Evolutionary conservation across 2,888 invertebrate species (phyloP), one percentile per base, ranked within the genome.

Genomic region (Thysanoteuthis rhombus): DNA sequence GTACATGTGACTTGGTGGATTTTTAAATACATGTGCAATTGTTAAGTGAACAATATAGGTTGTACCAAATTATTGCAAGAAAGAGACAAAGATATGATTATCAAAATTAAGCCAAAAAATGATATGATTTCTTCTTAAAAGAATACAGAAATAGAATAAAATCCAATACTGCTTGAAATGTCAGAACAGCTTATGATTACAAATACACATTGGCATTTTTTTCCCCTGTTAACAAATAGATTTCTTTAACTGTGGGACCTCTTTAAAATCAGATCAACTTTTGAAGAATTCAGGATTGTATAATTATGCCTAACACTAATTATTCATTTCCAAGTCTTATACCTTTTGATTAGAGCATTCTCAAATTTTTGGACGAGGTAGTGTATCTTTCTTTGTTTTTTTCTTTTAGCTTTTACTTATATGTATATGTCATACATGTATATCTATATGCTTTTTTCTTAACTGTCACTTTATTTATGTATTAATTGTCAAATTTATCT

Each of bases 271-370:
- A 75, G 75, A 36, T 4, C n/a, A 75, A 75, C n/a, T n/a, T 36
- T 75, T 75, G 12, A 75, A 75, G n/a, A n/a, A 75, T 75, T 75
- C 19, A 75, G 75, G 36, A 75, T n/a, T 75, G 36, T 75, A 75
- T n/a, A 36, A 75, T 75, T n/a, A n/a, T 58, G 32, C 10, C 28
- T 3, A 32, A 58, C 32, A 58, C n/a, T 58, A 58, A 32, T 58
- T 58, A 32, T 58, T 58, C 58, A 58, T 58, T 75, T 75, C 75
- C 75, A 75, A 75, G 75, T 75, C 75, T 75, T 75, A n/a, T 75
- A 75, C 75, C 75, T 75, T n/a, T 75, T 75, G 75, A 75, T 75
- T 75, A 75, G 75, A 75, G 75, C 75, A 75, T 75, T 75, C 75
- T 75, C 75, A n/a, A 75, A n/a, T 75, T 75, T 52, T 75, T 75